Evolutionary conservation across 2,797 vertebrate species (phyloP).

Genomic region (Chanos chanos): DNA sequence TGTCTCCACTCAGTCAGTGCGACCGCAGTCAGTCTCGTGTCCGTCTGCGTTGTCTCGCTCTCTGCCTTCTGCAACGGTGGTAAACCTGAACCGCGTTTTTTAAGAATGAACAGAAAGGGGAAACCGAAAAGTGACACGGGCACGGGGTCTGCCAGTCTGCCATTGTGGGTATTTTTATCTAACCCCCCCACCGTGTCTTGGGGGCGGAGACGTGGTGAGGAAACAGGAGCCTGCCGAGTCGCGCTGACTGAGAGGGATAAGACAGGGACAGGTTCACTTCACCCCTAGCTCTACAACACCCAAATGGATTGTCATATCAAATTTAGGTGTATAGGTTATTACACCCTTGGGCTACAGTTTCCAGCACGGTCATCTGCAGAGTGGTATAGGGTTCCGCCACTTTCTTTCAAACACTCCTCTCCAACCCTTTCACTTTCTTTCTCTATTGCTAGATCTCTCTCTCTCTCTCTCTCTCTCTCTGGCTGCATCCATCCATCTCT

Average conservation of each 20-base stretch:
- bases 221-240: constrained; percentile 73
- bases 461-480: constrained; percentile 47
- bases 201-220: constrained; percentile 66
- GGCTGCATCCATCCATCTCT: too few relatives aligned
- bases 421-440: constrained; percentile 19
- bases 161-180: constrained; percentile 79
- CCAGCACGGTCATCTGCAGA: constrained; percentile 63
- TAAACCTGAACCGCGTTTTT: constrained; percentile 70
- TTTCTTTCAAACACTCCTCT: constrained; percentile 49
- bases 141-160: constrained; percentile 74
- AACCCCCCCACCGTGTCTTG: constrained; percentile 63
- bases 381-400: constrained; percentile 66
- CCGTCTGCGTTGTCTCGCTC: constrained; percentile 44
- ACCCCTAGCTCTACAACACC: constrained; percentile 68
- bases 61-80: constrained; percentile 65
- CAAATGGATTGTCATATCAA: constrained; percentile 84
- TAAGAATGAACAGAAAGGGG: constrained; percentile 73
- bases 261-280: constrained; percentile 55
- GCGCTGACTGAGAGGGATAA: constrained; percentile 73
- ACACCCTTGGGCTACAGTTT: constrained; percentile 80
- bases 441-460: constrained; percentile 47
- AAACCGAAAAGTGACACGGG: constrained; percentile 68
- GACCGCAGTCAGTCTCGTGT: constrained; percentile 13
- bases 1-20: neutral
- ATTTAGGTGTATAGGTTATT: constrained; percentile 85